Conservation (phyloP, 2,797 vertebrate genomes). For the Gymnothorax reevesii region DNA sequence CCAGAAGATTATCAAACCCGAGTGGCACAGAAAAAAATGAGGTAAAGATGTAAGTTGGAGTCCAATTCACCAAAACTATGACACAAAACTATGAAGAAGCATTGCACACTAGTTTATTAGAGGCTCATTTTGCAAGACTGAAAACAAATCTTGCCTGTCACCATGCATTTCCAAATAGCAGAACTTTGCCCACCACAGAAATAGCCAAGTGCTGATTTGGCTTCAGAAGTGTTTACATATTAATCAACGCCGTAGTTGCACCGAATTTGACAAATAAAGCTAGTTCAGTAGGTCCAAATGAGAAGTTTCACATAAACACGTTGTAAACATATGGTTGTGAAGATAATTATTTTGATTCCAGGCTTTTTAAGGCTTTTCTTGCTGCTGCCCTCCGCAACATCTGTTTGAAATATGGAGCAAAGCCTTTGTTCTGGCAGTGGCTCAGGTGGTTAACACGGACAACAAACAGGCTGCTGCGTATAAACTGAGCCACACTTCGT, state of each 20-base stretch:
- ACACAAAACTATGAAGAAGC: neutral
- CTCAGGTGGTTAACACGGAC: conserved; percentile 82
- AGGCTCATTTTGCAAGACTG: neutral
- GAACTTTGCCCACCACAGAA: conserved; percentile 22
- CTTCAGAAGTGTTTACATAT: conserved; percentile 51
- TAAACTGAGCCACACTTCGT: conserved; percentile 58
- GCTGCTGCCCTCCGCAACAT: conserved; percentile 80
- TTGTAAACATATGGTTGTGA: conserved; percentile 73
- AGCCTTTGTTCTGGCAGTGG: conserved; percentile 77
- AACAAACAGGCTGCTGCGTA: conserved; percentile 76
- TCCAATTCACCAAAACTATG: neutral
- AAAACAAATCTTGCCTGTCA: neutral
- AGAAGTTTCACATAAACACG: conserved; percentile 72
- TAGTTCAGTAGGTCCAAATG: conserved; percentile 56
- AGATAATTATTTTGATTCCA: conserved; percentile 82
- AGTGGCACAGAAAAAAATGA: neutral
- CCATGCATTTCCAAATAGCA: conserved; percentile 14
- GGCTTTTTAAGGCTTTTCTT: conserved; percentile 73
- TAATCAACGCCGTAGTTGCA: conserved; percentile 53
- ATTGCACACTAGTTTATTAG: neutral
- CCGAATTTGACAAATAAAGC: conserved; percentile 61
- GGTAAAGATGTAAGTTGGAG: neutral
- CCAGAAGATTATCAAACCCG: neutral
- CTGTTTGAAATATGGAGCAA: conserved; percentile 87
- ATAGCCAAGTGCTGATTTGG: neutral